Conservation (phyloP, 2,888 invertebrate genomes). For the Acronicta psi region DNA sequence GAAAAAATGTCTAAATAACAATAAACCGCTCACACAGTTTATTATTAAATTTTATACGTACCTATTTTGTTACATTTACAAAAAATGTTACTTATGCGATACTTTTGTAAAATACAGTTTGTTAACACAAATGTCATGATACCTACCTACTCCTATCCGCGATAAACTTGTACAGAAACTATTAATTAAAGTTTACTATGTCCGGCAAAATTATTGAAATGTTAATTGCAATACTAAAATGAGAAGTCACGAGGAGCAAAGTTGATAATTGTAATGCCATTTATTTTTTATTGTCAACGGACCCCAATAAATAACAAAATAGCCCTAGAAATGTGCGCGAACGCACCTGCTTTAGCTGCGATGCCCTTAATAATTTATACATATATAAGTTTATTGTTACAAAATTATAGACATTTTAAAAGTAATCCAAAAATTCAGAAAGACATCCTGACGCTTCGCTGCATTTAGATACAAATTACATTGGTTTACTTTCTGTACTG, state of each 20-base stretch:
- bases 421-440: slow-evolving; percentile 49
- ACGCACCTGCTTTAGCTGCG: slow-evolving; percentile 79
- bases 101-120: too few relatives aligned
- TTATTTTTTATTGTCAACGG: slow-evolving; percentile 72
- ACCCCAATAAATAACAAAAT: slow-evolving; percentile 73
- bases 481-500: too few relatives aligned
- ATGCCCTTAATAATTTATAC: slow-evolving; percentile 74
- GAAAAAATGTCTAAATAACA: too few relatives aligned
- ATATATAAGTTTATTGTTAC: slow-evolving; percentile 63
- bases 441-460: not conserved
- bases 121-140: slow-evolving; percentile 22
- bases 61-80: too few relatives aligned
- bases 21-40: too few relatives aligned
- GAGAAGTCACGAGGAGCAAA: slow-evolving; percentile 69
- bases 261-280: slow-evolving; percentile 80
- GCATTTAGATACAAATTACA: too few relatives aligned
- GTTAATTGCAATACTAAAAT: slow-evolving; percentile 66
- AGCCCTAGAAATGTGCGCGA: slow-evolving; percentile 69
- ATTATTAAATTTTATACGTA: too few relatives aligned
- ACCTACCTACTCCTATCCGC: slow-evolving; percentile 1
- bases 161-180: slow-evolving; percentile 34
- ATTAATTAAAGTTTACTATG: slow-evolving; percentile 65
- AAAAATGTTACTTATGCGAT: slow-evolving; percentile 17
- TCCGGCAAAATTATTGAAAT: slow-evolving; percentile 67
- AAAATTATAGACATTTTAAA: slow-evolving; percentile 55